Evolutionary conservation across 1,140 invertebrate genomes (phyloP).

Genomic region (Aphelenchoides fujianensis): DNA sequence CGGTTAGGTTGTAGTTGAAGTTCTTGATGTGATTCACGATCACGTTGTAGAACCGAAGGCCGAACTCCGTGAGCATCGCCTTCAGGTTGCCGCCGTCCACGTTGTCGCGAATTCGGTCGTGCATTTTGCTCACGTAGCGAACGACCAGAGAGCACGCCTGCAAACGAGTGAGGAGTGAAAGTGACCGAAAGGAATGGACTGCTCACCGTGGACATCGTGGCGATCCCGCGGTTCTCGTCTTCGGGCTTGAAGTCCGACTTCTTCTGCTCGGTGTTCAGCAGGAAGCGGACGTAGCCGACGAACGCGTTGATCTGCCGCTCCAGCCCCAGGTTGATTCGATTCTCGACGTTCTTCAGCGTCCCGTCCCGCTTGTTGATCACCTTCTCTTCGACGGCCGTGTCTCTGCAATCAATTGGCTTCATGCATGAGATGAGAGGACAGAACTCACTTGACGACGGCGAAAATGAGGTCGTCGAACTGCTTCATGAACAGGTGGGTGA

Average conservation of each 20-base stretch:
- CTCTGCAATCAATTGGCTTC: conserved; percentile 66
- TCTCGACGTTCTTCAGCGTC: conserved; percentile 81
- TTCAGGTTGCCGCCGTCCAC: conserved; percentile 90
- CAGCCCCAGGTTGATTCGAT: conserved; percentile 82
- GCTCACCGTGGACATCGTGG: conserved; percentile 45
- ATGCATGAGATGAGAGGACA: not conserved
- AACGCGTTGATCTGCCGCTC: conserved; percentile 79
- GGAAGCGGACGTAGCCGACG: conserved; percentile 83
- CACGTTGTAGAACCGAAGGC: conserved; percentile 82
- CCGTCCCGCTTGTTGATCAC: conserved; percentile 82
- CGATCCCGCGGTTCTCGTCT: conserved; percentile 64
- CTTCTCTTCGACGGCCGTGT: conserved; percentile 80
- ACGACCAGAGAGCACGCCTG: conserved; percentile 84
- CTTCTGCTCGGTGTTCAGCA: conserved; percentile 87
- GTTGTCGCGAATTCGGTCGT: conserved; percentile 76
- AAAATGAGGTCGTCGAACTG: conserved; percentile 84
- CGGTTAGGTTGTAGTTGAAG: conserved; percentile 90
- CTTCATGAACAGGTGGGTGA: conserved; percentile 90
- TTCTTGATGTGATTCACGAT: conserved; percentile 90
- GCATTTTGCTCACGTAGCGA: conserved; percentile 75
- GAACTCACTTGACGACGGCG: conserved; percentile 77
- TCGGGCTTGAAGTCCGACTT: conserved; percentile 94
- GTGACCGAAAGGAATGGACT: conserved; percentile 62
- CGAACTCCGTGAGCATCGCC: conserved; percentile 80
- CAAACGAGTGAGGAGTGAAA: conserved; percentile 44